These are phyloP conservation scores for Eilema griseolum DNA, from an alignment of 2,888 invertebrate species.

Conservation along the genomic window DNA sequence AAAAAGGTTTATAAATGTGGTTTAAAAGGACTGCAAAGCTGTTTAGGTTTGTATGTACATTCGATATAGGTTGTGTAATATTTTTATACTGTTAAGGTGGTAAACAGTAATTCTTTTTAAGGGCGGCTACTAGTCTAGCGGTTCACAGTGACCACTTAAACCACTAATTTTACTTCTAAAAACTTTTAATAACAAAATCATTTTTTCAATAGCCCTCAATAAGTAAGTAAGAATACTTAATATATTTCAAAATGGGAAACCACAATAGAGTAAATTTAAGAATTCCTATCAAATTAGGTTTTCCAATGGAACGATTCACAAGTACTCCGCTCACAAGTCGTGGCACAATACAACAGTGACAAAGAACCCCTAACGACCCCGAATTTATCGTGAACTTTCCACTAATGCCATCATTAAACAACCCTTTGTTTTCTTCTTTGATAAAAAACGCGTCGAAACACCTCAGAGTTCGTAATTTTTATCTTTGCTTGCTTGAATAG, in stretches of 20 bases:
- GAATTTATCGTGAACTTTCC: constrained; percentile 85
- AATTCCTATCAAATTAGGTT: constrained; percentile 62
- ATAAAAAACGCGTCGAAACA: constrained; percentile 79
- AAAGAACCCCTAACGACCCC: constrained; percentile 81
- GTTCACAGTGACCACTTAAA: no score
- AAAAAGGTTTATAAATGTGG: constrained; percentile 14
- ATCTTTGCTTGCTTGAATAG: constrained; percentile 77
- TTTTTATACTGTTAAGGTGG: background rate
- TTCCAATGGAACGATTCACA: constrained; percentile 65
- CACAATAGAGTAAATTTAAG: constrained; percentile 39
- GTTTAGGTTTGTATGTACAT: constrained; percentile 2
- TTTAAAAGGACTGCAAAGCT: background rate
- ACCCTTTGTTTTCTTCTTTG: constrained; percentile 84
- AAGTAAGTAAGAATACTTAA: background rate
- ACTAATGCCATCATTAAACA: constrained; percentile 85
- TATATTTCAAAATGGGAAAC: background rate
- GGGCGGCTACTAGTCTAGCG: no score
- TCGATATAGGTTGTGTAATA: background rate
- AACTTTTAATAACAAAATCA: background rate
- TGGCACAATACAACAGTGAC: constrained; percentile 78
- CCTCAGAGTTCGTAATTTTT: constrained; percentile 82
- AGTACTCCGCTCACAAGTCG: constrained; percentile 66
- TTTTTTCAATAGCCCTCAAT: background rate
- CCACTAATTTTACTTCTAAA: no score
- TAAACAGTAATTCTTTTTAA: no score